Percentiles rank a stretch among this genome's conserved stretches.
phyloP scores from a whole-genome alignment of 2,888 invertebrate genomes.

The Drosophila robusta region DNA sequence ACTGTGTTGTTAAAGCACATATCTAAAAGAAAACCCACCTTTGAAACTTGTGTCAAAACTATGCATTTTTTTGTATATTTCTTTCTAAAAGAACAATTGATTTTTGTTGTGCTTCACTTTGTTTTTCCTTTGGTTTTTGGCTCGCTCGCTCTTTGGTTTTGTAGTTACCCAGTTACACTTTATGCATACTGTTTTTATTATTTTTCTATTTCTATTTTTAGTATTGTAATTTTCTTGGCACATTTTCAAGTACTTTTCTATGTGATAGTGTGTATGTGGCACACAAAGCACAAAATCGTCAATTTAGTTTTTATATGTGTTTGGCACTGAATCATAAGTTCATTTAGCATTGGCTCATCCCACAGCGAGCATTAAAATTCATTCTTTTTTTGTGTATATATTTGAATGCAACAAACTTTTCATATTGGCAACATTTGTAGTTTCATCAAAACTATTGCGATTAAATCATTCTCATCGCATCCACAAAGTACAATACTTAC shows the following conservation, averaged over 20 bases:
- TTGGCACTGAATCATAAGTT: constrained; percentile 18
- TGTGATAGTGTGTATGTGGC: constrained; percentile 31
- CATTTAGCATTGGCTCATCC: constrained; percentile 50
- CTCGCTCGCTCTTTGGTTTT: constrained; percentile 50
- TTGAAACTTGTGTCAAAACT: constrained; percentile 68
- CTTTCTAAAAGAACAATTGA: constrained; percentile 24
- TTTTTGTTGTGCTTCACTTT: constrained; percentile 13
- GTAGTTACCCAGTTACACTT: constrained; percentile 45
- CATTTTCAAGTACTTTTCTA: constrained; percentile 45
- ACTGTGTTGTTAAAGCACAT: constrained; percentile 62
- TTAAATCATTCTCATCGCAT: constrained; percentile 51
- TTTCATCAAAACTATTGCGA: constrained; percentile 29
- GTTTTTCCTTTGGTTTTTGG: constrained; percentile 18
- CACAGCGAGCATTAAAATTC: constrained; percentile 52
- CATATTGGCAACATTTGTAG: constrained; percentile 50
- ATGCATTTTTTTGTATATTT: constrained; percentile 50
- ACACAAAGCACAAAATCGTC: constrained; percentile 23
- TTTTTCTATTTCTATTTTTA: not conserved
- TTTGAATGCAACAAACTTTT: constrained; percentile 11
- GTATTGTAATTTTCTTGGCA: constrained; percentile 38
- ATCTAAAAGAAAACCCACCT: constrained; percentile 45
- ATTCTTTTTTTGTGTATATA: constrained; percentile 14
- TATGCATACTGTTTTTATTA: constrained; percentile 35
- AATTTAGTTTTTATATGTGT: constrained; percentile 11
- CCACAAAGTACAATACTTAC: not conserved